Evolutionary conservation across 2,797 vertebrate genomes (phyloP), one percentile per base, ranked within the genome.

Genomic region (Tauraco hartlaubi): DNA sequence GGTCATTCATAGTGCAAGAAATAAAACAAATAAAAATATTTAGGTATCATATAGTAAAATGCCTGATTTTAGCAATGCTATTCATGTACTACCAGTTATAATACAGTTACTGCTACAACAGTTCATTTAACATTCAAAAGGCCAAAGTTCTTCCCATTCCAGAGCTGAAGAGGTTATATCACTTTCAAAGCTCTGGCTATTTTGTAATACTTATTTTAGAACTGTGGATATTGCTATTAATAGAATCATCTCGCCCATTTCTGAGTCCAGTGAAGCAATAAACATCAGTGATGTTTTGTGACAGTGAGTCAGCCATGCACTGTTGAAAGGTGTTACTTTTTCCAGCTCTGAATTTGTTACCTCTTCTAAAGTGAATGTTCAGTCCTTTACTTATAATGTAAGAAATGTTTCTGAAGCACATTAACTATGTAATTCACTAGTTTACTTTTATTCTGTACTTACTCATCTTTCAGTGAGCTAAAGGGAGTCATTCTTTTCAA

Each of bases 161-260:
- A 61, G 69, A 86, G 67, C 52, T 64, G 29, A 78, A 75, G 52
- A 64, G 37, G n/a, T 78, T 79, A 29, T 66, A 59, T 78, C 51
- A 52, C 68, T 79, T 75, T 61, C 63, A 75, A 69, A 92, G 35
- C 68, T 86, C 68, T 78, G 28, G 29, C 56, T 83, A 35, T 78
- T 86, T 90, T 83, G 58, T 75, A 87, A 74, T 79, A 51, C n/a
- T 75, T 92, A 51, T 46, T 82, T 82, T 79, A 78, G 77, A 86
- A 66, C 56, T 28, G 49, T 79, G 33, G 56, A 69, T 87, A 37
- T 90, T 83, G 61, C 67, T 90, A 64, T 74, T 63, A 63, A 69
- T 69, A 87, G 72, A 73, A 74, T 43, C 44, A 58, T 58, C 51
- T 90, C 46, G 44, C 46, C 31, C 66, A 67, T 82, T 82, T 73